Conservation (phyloP, 2,797 vertebrate species). For the Philypnodon macrostomus region DNA sequence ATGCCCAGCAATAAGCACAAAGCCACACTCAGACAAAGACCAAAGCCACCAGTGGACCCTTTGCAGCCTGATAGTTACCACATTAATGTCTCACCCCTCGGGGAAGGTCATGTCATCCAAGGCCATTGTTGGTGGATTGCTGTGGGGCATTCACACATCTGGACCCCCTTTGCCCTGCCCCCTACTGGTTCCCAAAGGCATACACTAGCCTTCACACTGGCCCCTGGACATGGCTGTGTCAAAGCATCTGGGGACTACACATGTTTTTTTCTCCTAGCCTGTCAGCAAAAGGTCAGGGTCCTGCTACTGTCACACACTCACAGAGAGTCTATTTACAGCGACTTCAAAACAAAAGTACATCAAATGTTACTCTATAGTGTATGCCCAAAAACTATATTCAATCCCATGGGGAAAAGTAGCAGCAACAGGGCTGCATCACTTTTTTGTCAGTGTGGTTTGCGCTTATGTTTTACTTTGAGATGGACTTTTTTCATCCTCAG, state of each 20-base stretch:
- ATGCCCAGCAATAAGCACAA: slow-evolving; percentile 8
- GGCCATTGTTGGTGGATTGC: slow-evolving; percentile 65
- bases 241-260: slow-evolving; percentile 67
- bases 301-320: slow-evolving; percentile 20
- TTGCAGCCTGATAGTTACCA: slow-evolving; percentile 30
- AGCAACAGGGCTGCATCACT: slow-evolving; percentile 18
- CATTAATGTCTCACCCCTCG: slow-evolving; percentile 58
- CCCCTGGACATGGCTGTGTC: slow-evolving; percentile 65
- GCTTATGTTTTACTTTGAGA: slow-evolving; percentile 1
- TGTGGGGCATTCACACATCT: slow-evolving; percentile 71
- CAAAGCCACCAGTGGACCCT: slow-evolving; percentile 34
- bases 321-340: slow-evolving; percentile 11
- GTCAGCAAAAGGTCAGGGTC: slow-evolving; percentile 70
- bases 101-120: slow-evolving; percentile 72
- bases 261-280: slow-evolving; percentile 56
- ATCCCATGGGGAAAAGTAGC: slow-evolving; percentile 17
- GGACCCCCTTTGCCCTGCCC: slow-evolving; percentile 56
- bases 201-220: slow-evolving; percentile 54
- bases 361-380: slow-evolving; percentile 8
- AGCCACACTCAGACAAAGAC: slow-evolving; percentile 11
- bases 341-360: neutral
- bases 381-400: slow-evolving; percentile 6
- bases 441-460: slow-evolving; percentile 7
- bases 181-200: slow-evolving; percentile 61
- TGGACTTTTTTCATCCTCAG: slow-evolving; percentile 13